Evolutionary conservation across 1,140 invertebrate genomes (phyloP), one percentile per base, ranked within the genome.

Genomic region (Pogonognathellus flavescens): DNA sequence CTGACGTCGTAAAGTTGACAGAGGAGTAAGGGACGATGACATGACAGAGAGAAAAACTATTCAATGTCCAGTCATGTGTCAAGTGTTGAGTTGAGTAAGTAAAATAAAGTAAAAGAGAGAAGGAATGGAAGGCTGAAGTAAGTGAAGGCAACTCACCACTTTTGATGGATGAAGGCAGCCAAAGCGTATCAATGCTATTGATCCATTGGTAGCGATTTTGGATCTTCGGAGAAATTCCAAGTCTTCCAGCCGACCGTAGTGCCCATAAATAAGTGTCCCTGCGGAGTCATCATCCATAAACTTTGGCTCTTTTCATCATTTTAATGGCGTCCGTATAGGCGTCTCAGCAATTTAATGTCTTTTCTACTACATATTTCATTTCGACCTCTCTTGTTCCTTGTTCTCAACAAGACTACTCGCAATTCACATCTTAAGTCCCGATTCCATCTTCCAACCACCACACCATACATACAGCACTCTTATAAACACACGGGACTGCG

Each of bases 251-350:
- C 70, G 52, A 14, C 88, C 88, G 81, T 87, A 88, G 80, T 84
- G 84, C 31, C 84, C 88, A 86, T 88, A 88, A 86, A 88, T 87
- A 83, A 88, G 86, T 31, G 86, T 87, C 83, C 88, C 88, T 88
- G 80, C 18, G 31, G 85, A 72, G 59, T 84, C 62, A 83, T 82
- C 66, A 80, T 72, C 59, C 31, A 62, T 66, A 85, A 82, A 85
- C 50, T 86, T 82, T 82, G 82, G n/a, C 22, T 85, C 62, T 85
- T 84, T 70, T 84, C 80, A 86, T 82, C 82, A 66, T 87, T 83
- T 85, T 85, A 66, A 85, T 84, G 81, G 81, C 31, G 59, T 83
- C 57, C 82, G n/a, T 81, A 55, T 57, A 55, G 22, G 53, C 53
- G 80, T 20, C 80, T 81, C 80, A 57, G 80, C 80, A 53, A 55